Base-by-base conservation (phyloP, 2,113 vertebrate species). In the Ailurus styani region DNA sequence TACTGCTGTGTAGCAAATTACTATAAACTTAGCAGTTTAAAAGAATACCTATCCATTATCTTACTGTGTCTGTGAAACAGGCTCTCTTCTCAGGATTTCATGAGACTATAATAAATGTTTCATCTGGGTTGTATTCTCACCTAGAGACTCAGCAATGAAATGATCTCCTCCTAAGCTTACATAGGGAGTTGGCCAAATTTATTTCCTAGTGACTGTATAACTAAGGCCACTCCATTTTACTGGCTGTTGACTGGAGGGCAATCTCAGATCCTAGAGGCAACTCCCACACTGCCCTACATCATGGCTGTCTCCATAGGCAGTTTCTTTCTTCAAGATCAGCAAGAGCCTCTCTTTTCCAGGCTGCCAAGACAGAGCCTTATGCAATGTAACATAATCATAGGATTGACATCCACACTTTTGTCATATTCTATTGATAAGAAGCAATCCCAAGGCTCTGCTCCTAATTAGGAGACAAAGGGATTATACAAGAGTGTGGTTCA, bases 281-380 rank as follows among this genome's bases (percentile, higher is more conserved):
- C 27, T 25, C 2, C 8, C 12, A 54, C 20, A 88, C 4, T 31
- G 13, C 6, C 15, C 6, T 34, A 11, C 6, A 77, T n/a, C 15
- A 85, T 29, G 15, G 15, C 5, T 12, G 3, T 87, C 31, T 75
- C 25, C 17, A 40, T 1, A 55, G 25, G 12, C 4, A 25, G 4
- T 47, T 93, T 93, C 37, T 18, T 37, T 70, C 14, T 18, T 50
- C 11, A 62, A 85, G 15, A 29, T 34, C 60, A 84, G 7, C 2
- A n/a, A 57, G 2, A n/a, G 1, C 2, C n/a, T 60, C 10, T 34
- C 1, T 66, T 14, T 1, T 47, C 20, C 4, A 77, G 15, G n/a
- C 14, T 40, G 13, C 31, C 60, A 29, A 54, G 21, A 60, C 3
- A 31, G 4, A 75, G 25, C 2, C 29, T 50, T 52, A 62, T 18